phyloP scores from a whole-genome alignment of 2,888 invertebrate species.

The Ctenicera cuprea region DNA sequence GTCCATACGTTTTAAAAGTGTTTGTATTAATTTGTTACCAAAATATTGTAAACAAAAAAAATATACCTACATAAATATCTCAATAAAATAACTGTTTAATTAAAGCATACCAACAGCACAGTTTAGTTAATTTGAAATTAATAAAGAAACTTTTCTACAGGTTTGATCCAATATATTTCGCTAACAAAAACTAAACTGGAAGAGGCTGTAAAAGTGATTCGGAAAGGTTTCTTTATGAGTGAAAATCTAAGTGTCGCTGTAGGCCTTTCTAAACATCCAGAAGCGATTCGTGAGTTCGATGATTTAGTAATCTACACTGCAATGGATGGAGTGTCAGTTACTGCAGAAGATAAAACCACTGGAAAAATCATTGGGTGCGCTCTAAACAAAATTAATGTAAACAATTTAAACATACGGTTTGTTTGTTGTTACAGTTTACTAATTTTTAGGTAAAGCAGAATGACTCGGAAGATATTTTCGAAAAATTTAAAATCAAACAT shows the following conservation, averaged over 20 bases:
- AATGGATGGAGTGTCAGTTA: neutral
- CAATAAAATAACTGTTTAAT: neutral
- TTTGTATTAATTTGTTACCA: too few species aligned
- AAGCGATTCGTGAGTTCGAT: neutral
- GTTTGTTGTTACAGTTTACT: neutral
- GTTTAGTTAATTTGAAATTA: too few species aligned
- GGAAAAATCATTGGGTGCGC: neutral
- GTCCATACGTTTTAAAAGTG: too few species aligned
- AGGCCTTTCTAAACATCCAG: neutral
- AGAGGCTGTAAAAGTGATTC: neutral
- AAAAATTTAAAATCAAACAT: neutral
- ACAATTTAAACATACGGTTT: too few species aligned
- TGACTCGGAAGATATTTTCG: neutral
- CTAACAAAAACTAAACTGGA: neutral
- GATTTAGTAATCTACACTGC: neutral
- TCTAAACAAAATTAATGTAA: constrained; percentile 1
- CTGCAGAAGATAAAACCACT: neutral
- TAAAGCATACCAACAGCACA: too few species aligned
- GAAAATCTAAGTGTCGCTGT: neutral
- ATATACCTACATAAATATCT: too few species aligned
- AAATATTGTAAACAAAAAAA: too few species aligned
- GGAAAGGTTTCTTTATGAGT: neutral
- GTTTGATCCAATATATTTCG: neutral
- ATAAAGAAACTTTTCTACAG: too few species aligned
- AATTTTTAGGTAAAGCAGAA: neutral